Percentiles rank a stretch among this genome's conserved stretches.
phyloP scores from a whole-genome alignment of 2,888 invertebrate genomes.

The Cordilura impudica region DNA sequence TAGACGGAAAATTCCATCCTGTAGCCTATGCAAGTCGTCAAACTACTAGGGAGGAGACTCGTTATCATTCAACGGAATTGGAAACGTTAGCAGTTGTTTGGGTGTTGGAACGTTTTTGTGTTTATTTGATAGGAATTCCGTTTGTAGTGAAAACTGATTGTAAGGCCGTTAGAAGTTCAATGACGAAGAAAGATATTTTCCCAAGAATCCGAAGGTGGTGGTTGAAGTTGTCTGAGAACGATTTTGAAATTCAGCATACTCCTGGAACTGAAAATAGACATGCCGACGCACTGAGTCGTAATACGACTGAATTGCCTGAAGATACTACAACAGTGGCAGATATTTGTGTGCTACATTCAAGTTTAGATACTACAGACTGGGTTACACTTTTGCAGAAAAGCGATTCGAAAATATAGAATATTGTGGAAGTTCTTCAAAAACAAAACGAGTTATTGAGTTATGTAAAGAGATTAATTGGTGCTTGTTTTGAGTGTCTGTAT shows the following conservation, averaged over 20 bases:
- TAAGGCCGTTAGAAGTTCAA: constrained; percentile 50
- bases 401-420: too few species aligned
- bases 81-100: too few species aligned
- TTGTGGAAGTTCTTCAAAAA: too few species aligned
- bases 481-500: too few species aligned
- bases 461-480: too few species aligned
- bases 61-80: constrained; percentile 45
- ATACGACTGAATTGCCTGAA: background rate
- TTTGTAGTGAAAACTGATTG: background rate
- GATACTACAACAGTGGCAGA: constrained; percentile 10
- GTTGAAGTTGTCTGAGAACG: constrained; percentile 61
- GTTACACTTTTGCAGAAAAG: too few species aligned
- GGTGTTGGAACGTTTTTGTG: constrained; percentile 32
- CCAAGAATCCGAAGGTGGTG: constrained; percentile 66
- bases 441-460: too few species aligned
- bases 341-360: constrained; percentile 9
- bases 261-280: too few species aligned
- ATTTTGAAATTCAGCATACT: constrained; percentile 47
- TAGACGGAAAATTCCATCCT: constrained; percentile 33
- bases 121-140: constrained; percentile 36
- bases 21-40: constrained; percentile 32
- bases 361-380: constrained; percentile 18
- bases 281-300: constrained; percentile 26
- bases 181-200: constrained; percentile 65
- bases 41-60: constrained; percentile 38